phyloP scores from a whole-genome alignment of 2,113 vertebrate species.

The Dromiciops gliroides region DNA sequence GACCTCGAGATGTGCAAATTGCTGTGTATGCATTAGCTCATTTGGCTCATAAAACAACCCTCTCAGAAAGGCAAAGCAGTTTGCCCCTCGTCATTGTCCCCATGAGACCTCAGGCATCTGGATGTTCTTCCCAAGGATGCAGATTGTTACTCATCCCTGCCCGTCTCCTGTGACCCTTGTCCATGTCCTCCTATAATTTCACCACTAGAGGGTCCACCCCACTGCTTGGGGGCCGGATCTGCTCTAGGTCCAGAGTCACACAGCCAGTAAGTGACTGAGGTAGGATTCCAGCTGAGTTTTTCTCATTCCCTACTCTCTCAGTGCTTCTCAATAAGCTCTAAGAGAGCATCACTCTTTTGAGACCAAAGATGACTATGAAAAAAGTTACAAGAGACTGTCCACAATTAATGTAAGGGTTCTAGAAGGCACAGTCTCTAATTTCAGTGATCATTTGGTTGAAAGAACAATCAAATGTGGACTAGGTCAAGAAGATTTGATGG shows the following conservation, averaged over 20 bases:
- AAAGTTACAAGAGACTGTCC: neutral
- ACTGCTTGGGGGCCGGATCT: neutral
- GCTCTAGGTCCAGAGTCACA: neutral
- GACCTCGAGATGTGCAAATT: neutral
- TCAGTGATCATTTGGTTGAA: neutral
- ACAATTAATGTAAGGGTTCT: neutral
- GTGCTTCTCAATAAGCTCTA: neutral
- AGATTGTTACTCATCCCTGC: neutral
- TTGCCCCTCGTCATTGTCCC: neutral
- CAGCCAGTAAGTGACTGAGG: neutral
- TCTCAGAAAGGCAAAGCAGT: neutral
- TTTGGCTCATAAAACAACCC: neutral
- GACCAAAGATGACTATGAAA: neutral
- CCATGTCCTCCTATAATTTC: neutral
- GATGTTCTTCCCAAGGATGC: neutral
- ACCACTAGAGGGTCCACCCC: neutral
- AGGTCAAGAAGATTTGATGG: neutral
- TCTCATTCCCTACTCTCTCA: neutral
- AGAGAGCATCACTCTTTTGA: neutral
- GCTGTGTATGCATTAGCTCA: neutral
- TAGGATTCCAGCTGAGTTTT: neutral
- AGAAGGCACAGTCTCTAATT: neutral
- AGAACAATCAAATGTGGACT: neutral
- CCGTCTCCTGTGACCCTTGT: neutral
- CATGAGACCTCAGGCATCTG: neutral